A percentile compares a stretch with the other conserved stretches of the same genome.
phyloP scores from a whole-genome alignment of 2,888 invertebrate genomes.

The Dasypogon diadema region DNA sequence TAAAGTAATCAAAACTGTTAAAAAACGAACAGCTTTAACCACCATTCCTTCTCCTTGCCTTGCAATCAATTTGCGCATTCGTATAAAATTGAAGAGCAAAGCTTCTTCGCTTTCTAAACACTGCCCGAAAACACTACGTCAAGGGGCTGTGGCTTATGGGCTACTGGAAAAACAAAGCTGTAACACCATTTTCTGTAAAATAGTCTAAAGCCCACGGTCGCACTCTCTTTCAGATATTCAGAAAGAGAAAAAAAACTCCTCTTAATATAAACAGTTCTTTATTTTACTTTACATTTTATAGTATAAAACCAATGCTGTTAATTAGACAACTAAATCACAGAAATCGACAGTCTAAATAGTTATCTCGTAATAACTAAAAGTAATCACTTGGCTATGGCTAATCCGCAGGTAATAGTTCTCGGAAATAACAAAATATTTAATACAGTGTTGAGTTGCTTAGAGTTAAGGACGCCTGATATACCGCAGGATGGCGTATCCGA shows the following conservation, averaged over 20 bases:
- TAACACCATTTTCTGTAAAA: too few relatives aligned
- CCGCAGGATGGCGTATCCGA: conserved; percentile 80
- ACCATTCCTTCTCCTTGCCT: too few relatives aligned
- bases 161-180: too few relatives aligned
- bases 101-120: too few relatives aligned
- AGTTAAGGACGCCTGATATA: conserved; percentile 74
- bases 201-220: too few relatives aligned
- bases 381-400: conserved; percentile 46
- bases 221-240: too few relatives aligned
- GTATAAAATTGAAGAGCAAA: too few relatives aligned
- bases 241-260: too few relatives aligned
- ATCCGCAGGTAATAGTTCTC: conserved; percentile 34
- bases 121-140: too few relatives aligned
- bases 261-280: too few relatives aligned
- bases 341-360: conserved; percentile 49
- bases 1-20: background rate
- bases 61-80: too few relatives aligned
- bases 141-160: too few relatives aligned
- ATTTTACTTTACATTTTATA: conserved; percentile 44
- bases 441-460: conserved; percentile 5
- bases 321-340: conserved; percentile 49
- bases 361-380: conserved; percentile 37
- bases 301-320: conserved; percentile 47
- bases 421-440: conserved; percentile 37
- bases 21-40: background rate